Conservation (phyloP, 2,797 vertebrate species). For the Silurus aristotelis region DNA sequence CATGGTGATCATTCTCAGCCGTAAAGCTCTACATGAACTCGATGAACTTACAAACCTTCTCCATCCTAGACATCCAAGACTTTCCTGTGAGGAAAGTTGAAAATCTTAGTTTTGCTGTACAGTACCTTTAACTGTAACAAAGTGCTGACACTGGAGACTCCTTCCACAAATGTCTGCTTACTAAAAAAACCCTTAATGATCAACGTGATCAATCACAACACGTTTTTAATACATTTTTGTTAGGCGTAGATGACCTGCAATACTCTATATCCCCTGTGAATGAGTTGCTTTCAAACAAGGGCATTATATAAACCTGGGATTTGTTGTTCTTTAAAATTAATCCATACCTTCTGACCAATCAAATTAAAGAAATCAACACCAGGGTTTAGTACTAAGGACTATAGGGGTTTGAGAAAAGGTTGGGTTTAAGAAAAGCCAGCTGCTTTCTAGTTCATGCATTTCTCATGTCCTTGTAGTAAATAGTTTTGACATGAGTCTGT, state of each 20-base stretch:
- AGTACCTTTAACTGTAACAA: background rate
- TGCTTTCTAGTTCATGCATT: conserved; percentile 2
- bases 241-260: background rate
- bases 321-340: background rate
- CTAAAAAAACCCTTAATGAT: background rate
- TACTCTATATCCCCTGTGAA: background rate
- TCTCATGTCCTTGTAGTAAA: conserved; percentile 33
- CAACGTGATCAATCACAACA: background rate
- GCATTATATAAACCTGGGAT: background rate
- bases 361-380: background rate
- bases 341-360: background rate
- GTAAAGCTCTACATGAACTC: background rate
- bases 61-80: background rate
- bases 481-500: conserved; percentile 20
- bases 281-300: background rate
- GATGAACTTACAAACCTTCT: background rate
- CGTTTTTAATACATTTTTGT: background rate
- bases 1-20: background rate
- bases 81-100: background rate
- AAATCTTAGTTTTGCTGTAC: background rate
- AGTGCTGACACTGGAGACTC: background rate
- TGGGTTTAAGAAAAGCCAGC: background rate
- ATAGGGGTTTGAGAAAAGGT: background rate
- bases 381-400: background rate
- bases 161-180: background rate